Conservation (phyloP, 2,888 invertebrate genomes). For the Ligdia adustata region DNA sequence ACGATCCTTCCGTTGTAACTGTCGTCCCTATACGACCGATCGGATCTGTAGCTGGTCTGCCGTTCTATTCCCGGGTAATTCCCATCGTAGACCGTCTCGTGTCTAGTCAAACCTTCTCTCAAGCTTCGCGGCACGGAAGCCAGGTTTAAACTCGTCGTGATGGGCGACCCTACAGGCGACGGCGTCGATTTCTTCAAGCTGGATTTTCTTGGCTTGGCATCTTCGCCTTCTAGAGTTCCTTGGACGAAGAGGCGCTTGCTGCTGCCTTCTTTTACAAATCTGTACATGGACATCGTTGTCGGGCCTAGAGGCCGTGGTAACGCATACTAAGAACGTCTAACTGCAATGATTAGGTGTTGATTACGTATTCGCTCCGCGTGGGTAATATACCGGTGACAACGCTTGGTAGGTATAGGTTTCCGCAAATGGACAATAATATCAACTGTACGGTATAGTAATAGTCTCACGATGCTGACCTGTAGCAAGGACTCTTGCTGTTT, state of each 20-base stretch:
- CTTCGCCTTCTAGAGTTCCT: conserved; percentile 87
- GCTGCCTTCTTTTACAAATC: conserved; percentile 89
- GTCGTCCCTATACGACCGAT: conserved; percentile 67
- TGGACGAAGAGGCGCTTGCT: conserved; percentile 90
- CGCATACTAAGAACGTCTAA: conserved; percentile 63
- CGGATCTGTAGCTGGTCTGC: conserved; percentile 67
- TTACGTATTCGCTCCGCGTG: conserved; percentile 74
- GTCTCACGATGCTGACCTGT: conserved; percentile 15
- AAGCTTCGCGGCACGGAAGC: conserved; percentile 82
- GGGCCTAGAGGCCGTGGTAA: conserved; percentile 60
- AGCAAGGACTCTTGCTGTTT: conserved; percentile 14
- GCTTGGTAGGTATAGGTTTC: conserved; percentile 21
- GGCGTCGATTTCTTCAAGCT: conserved; percentile 77
- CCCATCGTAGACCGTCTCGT: conserved; percentile 78
- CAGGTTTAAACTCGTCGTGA: conserved; percentile 85
- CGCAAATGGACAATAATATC: conserved; percentile 26
- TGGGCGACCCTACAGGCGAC: conserved; percentile 84
- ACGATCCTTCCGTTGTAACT: conserved; percentile 76
- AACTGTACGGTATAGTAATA: conserved; percentile 13
- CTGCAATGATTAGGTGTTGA: conserved; percentile 58
- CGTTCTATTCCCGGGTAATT: conserved; percentile 76
- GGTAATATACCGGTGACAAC: conserved; percentile 40
- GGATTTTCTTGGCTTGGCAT: conserved; percentile 78
- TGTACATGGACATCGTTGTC: conserved; percentile 89
- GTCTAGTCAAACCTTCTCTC: conserved; percentile 79